These are phyloP conservation scores for Mormyrus proboscirostris DNA, from an alignment of 2,797 vertebrate species.

Conservation along the genomic window DNA sequence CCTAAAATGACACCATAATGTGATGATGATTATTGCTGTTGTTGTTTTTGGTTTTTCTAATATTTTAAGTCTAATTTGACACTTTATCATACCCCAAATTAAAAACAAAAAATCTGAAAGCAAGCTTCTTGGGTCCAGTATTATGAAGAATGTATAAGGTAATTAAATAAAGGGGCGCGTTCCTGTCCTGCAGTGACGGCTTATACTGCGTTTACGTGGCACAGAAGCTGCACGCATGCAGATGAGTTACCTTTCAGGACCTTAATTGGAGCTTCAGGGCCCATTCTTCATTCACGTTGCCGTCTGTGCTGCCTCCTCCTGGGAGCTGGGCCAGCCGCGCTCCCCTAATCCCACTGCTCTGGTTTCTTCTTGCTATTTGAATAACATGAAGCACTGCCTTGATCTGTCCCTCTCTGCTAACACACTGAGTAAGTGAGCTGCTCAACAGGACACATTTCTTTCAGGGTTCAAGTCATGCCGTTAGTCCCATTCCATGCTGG, in stretches of 20 bases:
- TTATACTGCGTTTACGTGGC: not conserved
- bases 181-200: not conserved
- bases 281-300: not conserved
- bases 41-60: constrained; percentile 21
- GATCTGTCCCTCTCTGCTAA: not conserved
- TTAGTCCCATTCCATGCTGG: not conserved
- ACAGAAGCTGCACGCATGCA: not conserved
- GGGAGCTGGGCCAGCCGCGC: not conserved
- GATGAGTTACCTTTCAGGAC: not conserved
- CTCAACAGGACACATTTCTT: not conserved
- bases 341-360: not conserved
- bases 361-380: not conserved
- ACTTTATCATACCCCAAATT: not conserved
- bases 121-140: not conserved
- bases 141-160: not conserved
- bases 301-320: not conserved
- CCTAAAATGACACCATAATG: not conserved
- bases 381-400: not conserved
- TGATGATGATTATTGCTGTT: constrained; percentile 20
- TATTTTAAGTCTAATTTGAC: not conserved
- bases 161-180: not conserved
- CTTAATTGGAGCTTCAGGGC: not conserved
- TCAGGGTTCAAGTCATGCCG: constrained; percentile 1
- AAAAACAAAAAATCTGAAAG: not conserved
- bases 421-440: not conserved